A percentile compares a stretch with the other conserved stretches of the same genome.
These are phyloP conservation scores for Eonycteris spelaea DNA, from an alignment of 2,113 vertebrate genomes.

Conservation along the genomic window DNA sequence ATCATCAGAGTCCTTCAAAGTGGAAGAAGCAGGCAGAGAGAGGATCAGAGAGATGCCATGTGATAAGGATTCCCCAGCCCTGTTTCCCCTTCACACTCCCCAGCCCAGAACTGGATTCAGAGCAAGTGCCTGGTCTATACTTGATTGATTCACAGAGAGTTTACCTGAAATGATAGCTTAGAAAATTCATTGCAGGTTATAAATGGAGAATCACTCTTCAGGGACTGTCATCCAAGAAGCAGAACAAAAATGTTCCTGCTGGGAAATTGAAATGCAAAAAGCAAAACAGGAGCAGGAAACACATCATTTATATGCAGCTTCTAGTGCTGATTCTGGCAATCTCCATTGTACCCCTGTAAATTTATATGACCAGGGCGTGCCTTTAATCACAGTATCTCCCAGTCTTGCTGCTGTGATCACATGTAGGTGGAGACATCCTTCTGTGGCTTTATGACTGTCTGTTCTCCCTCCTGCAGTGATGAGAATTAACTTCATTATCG, in stretches of 20 bases:
- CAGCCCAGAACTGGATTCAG: neutral
- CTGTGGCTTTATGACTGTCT: neutral
- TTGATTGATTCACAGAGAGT: neutral
- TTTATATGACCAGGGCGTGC: neutral
- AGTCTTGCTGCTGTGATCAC: neutral
- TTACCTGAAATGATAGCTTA: neutral
- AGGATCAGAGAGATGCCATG: neutral
- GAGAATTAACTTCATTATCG: constrained; percentile 44
- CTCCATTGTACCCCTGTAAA: neutral
- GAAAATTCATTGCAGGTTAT: constrained; percentile 34
- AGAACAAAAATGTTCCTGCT: constrained; percentile 4
- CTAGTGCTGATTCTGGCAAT: neutral
- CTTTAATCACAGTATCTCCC: neutral
- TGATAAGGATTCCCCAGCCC: neutral
- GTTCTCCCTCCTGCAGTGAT: neutral
- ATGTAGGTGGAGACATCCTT: neutral
- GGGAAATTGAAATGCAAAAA: constrained; percentile 25
- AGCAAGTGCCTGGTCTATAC: neutral
- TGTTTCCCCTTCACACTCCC: neutral
- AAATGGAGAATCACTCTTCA: constrained; percentile 12
- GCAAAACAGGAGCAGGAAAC: neutral
- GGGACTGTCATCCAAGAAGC: neutral
- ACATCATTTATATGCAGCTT: neutral
- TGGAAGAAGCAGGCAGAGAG: neutral
- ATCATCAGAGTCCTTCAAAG: neutral